Percentiles rank a stretch among this genome's conserved stretches.
Conservation (phyloP, 2,113 vertebrate genomes). For the Microcebus murinus region DNA sequence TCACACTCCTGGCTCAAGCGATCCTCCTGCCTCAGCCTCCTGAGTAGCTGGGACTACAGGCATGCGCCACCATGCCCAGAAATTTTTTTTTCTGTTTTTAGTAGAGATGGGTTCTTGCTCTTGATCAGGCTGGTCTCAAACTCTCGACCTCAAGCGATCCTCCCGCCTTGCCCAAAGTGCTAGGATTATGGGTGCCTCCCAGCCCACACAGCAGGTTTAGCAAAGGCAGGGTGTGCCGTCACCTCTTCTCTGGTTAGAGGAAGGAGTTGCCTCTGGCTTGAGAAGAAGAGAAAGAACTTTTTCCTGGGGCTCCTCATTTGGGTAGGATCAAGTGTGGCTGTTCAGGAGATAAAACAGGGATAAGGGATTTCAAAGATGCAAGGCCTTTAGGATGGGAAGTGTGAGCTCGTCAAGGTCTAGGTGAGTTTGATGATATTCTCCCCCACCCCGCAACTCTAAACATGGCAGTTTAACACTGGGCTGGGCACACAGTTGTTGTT, state of each 20-base stretch:
- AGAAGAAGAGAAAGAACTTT: not conserved
- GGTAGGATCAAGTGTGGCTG: not conserved
- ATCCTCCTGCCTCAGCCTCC: too few relatives aligned
- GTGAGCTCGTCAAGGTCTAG: not conserved
- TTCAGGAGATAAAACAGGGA: conserved; percentile 25
- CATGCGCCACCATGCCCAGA: too few relatives aligned
- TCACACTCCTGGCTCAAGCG: too few relatives aligned
- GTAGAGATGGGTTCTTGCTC: too few relatives aligned
- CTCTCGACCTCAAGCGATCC: too few relatives aligned
- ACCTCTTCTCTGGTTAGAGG: not conserved
- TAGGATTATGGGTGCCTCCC: too few relatives aligned
- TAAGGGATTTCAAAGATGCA: not conserved
- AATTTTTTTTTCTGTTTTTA: too few relatives aligned
- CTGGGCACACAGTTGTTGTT: not conserved
- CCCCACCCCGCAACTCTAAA: not conserved
- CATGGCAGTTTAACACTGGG: not conserved
- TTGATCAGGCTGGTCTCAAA: too few relatives aligned
- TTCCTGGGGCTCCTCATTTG: conserved; percentile 10
- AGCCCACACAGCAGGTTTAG: not conserved
- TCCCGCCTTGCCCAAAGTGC: too few relatives aligned
- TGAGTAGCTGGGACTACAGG: too few relatives aligned
- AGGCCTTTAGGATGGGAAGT: not conserved
- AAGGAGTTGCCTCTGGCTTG: not conserved
- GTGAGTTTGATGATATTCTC: not conserved
- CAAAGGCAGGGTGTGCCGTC: not conserved